Conservation (phyloP, 2,797 vertebrate species). For the Chelonia mydas region DNA sequence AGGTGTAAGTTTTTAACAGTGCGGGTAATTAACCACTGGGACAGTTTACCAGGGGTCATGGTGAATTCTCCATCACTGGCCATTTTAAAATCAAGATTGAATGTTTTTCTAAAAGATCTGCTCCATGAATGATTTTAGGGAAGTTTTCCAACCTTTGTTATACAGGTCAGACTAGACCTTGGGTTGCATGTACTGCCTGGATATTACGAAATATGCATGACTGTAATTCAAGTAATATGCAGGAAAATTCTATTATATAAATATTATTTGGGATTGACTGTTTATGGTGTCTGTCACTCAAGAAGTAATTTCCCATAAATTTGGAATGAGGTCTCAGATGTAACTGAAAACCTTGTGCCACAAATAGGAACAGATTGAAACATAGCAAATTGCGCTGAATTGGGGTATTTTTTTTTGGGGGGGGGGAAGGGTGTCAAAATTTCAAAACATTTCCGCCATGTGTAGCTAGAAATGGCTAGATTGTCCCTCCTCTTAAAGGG, state of each 20-base stretch:
- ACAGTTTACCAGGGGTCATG: background rate
- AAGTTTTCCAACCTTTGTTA: background rate
- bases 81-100: background rate
- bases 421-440: background rate
- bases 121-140: background rate
- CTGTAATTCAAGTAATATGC: background rate
- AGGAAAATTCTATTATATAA: background rate
- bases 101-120: background rate
- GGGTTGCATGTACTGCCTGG: background rate
- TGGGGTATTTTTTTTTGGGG: background rate
- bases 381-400: background rate
- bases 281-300: background rate
- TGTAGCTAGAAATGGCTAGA: background rate
- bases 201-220: background rate
- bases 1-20: background rate
- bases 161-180: background rate
- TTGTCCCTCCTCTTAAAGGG: rapidly evolving
- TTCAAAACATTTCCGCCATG: background rate
- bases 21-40: background rate
- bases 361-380: background rate
- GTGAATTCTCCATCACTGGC: background rate
- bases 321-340: background rate
- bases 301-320: background rate
- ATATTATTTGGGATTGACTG: background rate
- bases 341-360: background rate